Percentiles rank a stretch among this genome's conserved stretches.
These are phyloP conservation scores for Macaca fascicularis DNA, from an alignment of 2,113 vertebrate genomes.

Conservation along the genomic window T2T-MFA8v1.1 NC_088388.1:90887501-90888000, in stretches of 20 bases:
- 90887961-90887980: background rate
- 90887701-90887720: background rate
- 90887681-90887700: background rate
- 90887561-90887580: background rate
- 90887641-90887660: background rate
- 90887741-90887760: background rate
- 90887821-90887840: background rate
- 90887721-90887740: background rate
- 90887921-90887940: background rate
- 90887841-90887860: background rate
- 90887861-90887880: background rate
- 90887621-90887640: background rate
- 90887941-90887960: background rate
- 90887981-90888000: background rate
- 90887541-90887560: background rate
- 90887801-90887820: background rate
- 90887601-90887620: background rate
- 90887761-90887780: background rate
- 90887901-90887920: background rate
- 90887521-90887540: background rate
- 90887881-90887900: background rate
- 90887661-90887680: background rate
- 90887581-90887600: background rate
- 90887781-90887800: background rate
- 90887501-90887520: no score